Base-by-base conservation (phyloP, 2,113 vertebrate species). In the Megaceryle maxima region DNA sequence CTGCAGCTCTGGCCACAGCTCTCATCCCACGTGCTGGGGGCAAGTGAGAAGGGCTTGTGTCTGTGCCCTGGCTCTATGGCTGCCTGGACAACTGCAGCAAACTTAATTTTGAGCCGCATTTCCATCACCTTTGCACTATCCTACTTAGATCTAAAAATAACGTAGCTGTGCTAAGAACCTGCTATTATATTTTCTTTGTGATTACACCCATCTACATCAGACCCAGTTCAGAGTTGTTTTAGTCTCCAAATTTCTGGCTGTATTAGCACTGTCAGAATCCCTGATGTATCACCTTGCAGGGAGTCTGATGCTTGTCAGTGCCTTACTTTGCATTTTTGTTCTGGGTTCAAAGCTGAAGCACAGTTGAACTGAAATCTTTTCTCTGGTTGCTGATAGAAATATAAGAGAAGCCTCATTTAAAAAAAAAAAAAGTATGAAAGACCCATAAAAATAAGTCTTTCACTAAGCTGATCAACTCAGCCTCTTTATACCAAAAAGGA, bases 381-480 rank as follows among this genome's bases (percentile, higher is more conserved):
- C 88, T 96, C 83, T 73, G 48, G 33, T 56, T 84, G 82, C 83
- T 90, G 94, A 94, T 82, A 95, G 90, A 74, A 94, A 94, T 14
- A 79, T 43, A 79, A 80, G 83, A 78, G 76, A 91, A 95, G 88
- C 94, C 87, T 95, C 95, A 80, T 94, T 97, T 96, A 43, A 26
- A 11, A 41, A 41, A 41, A 41, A 13, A 48, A 62, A 29, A 90
- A 83, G 83, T 92, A 60, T 92, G 85, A 96, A 96, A 96, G 83
- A 88, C 18, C 63, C 67, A 10, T 92, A 87, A 91, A 96, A 93
- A 95, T 96, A 88, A 96, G 87, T 79, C 89, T 96, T 86, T 95
- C 84, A 48, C 96, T 97, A 93, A 97, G 94, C 89, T 97, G 95
- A 96, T 97, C 97, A 97, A 48, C 88, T 96, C 80, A 10, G 87